Evolutionary conservation across 2,113 vertebrate species (phyloP).

Genomic region (Cyprinodon variegatus): DNA sequence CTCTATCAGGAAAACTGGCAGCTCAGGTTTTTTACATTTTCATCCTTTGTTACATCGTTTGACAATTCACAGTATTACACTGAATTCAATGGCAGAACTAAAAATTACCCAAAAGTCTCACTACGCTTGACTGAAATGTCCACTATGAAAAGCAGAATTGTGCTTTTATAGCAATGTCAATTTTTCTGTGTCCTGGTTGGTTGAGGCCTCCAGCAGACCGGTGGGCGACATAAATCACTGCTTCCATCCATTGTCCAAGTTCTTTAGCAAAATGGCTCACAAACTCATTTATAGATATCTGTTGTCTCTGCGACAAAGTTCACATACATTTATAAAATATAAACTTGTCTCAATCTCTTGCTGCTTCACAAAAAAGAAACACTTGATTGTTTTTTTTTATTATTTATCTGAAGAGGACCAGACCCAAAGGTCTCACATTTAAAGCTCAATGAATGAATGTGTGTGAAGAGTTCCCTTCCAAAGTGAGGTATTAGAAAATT

Average conservation of each 20-base stretch:
- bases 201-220: slow-evolving; percentile 6
- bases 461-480: slow-evolving; percentile 53
- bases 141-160: slow-evolving; percentile 17
- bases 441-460: slow-evolving; percentile 49
- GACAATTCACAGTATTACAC: slow-evolving; percentile 11
- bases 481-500: slow-evolving; percentile 26
- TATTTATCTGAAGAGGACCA: slow-evolving; percentile 38
- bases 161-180: slow-evolving; percentile 27
- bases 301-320: slow-evolving; percentile 46
- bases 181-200: slow-evolving; percentile 11
- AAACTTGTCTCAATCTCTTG: slow-evolving; percentile 54
- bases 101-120: slow-evolving; percentile 18
- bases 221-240: neutral
- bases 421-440: slow-evolving; percentile 35
- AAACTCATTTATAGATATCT: slow-evolving; percentile 27
- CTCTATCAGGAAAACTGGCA: slow-evolving; percentile 2
- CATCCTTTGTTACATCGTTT: slow-evolving; percentile 6
- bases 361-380: slow-evolving; percentile 26
- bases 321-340: slow-evolving; percentile 69
- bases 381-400: slow-evolving; percentile 24
- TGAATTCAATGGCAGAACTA: slow-evolving; percentile 25
- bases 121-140: slow-evolving; percentile 11
- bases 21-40: neutral
- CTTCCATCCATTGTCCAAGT: neutral
- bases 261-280: slow-evolving; percentile 6